These are phyloP conservation scores for Nannoperca australis DNA, from an alignment of 2,797 vertebrate genomes.

Conservation along the genomic window DNA sequence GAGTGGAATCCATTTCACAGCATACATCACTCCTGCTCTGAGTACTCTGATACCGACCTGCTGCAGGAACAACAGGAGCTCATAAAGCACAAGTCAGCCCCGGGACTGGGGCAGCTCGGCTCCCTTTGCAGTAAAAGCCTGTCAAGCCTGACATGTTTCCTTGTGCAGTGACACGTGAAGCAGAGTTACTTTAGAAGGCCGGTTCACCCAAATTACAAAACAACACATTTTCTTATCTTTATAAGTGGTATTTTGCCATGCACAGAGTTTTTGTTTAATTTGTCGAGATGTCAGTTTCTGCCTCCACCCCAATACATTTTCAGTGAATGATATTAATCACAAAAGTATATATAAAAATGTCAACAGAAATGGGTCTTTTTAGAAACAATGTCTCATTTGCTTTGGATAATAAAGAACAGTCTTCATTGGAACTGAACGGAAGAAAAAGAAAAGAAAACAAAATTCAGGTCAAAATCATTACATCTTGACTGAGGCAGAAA, in stretches of 20 bases:
- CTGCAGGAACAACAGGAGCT: slow-evolving; percentile 62
- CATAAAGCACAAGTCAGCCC: slow-evolving; percentile 61
- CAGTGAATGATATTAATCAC: not conserved
- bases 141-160: slow-evolving; percentile 10
- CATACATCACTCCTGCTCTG: slow-evolving; percentile 54
- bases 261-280: not conserved
- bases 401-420: not conserved
- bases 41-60: slow-evolving; percentile 45
- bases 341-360: too few relatives aligned
- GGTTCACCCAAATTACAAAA: not conserved
- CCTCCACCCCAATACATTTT: not conserved
- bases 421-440: too few relatives aligned
- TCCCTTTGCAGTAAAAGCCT: slow-evolving; percentile 20
- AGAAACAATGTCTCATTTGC: not conserved
- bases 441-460: too few relatives aligned
- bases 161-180: slow-evolving; percentile 4
- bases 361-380: not conserved
- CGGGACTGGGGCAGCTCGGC: not conserved
- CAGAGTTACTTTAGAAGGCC: not conserved
- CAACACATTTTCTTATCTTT: not conserved
- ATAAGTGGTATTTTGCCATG: not conserved
- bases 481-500: not conserved
- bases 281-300: not conserved
- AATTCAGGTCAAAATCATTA: not conserved
- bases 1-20: slow-evolving; percentile 63